Evolutionary conservation across 2,113 vertebrate species (phyloP), one percentile per base, ranked within the genome.

Genomic region (Fregata magnificens): DNA sequence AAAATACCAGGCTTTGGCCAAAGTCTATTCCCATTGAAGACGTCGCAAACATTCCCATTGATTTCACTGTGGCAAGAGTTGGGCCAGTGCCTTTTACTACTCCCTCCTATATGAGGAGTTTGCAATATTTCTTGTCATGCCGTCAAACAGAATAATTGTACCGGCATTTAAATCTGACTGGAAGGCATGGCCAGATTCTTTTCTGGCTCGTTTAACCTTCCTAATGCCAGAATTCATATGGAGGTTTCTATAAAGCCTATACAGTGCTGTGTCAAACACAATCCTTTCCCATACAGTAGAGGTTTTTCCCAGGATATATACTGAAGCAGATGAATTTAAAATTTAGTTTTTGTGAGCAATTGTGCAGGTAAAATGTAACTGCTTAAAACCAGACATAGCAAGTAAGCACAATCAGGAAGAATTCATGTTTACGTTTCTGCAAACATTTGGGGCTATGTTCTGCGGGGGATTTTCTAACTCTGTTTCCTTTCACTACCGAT

Each of bases 121-220:
- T 72, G 56, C 86, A 97, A 79, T 84, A 67, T 14, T 90, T 81
- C 90, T 92, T 94, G 95, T 94, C 90, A 94, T 36, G 83, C 67
- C 92, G 88, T 96, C 92, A 97, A 80, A 88, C 61, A 86, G 79
- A 94, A 59, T 90, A 94, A 92, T 63, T 29, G 69, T 50, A 90
- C 45, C 13, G 9, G 72, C 83, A 84, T 52, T 73, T 40, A 81
- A 93, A 92, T 62, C 42, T 0, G 1, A 59, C 79, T 56, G 76
- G 92, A 94, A 91, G 82, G 90, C 82, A 92, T 0, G 0, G 88
- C 59, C 76, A 67, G 78, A 78, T 74, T 86, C 76, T 96, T 52
- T 88, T 95, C 94, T 93, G 83, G 86, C 72, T 96, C 40, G 15
- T 96, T 96, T 94, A 84, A 81, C 76, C 34, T 58, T 63, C 76